Base-by-base conservation (phyloP, 1,140 invertebrate genomes). In the Microplitis mediator region DNA sequence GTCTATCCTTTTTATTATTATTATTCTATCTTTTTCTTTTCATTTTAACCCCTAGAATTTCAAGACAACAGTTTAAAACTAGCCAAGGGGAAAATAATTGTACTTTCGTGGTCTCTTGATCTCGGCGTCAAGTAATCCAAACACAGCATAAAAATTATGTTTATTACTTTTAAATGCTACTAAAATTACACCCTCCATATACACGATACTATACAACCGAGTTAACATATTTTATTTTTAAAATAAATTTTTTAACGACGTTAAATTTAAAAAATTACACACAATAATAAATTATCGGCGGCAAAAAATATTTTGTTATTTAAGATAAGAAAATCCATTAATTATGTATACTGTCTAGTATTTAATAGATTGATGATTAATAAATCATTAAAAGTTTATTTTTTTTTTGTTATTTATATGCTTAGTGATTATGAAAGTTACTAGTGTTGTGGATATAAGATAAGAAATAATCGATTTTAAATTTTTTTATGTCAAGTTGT, bases 91-190 rank as follows among this genome's bases (percentile, higher is more conserved):
- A 39, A 67, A 81, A 85, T 85, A 85, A 85, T 85, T 82, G 84
- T 80, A 73, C 80, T 84, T 85, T 85, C 80, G 83, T 79, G 84
- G 82, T 84, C 80, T 82, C 81, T 80, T 80, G 80, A 82, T 84
- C 74, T 72, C 76, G 75, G 80, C 78, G 77, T 77, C 80, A 82
- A 84, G 82, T 82, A 81, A 85, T 85, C 80, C 83, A 84, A 85
- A 84, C 81, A 82, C 78, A 75, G 80, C 84, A 82, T 85, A 85
- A 84, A 84, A 86, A 85, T 86, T 83, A 86, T 82, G 82, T 86
- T 85, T 86, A 86, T 82, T 83, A 84, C 82, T 82, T 83, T 82
- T 77, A 71, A 85, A 85, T 84, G 73, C 79, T 36, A 60, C 76
- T 52, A 74, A 75, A 66, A 35, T 50, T 51, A 54, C 45, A 32